A percentile compares a stretch with the other conserved stretches of the same genome.
Evolutionary conservation across 2,888 invertebrate species (phyloP).

Genomic region (Andrena bicolor): DNA sequence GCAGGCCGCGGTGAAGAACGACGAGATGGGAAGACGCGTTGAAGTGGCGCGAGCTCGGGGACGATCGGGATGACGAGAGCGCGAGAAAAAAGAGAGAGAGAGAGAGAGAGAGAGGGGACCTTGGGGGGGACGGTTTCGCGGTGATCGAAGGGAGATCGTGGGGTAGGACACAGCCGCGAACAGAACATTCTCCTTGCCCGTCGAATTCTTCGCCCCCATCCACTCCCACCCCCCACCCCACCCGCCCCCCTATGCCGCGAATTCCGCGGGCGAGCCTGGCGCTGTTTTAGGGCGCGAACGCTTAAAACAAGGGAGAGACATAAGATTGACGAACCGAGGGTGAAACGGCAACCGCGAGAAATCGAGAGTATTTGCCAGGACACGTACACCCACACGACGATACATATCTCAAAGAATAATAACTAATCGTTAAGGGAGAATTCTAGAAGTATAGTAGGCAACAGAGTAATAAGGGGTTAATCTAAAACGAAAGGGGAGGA

Average conservation of each 20-base stretch:
- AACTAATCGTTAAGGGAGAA: constrained; percentile 82
- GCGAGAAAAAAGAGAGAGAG: constrained; percentile 2
- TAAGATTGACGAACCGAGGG: constrained; percentile 14
- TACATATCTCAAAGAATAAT: constrained; percentile 85
- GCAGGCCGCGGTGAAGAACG: constrained; percentile 23
- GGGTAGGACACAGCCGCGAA: constrained; percentile 1
- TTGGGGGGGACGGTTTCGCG: not conserved
- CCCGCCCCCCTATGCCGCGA: not conserved
- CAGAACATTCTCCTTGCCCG: not conserved
- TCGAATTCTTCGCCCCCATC: not conserved
- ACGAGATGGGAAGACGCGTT: constrained; percentile 2
- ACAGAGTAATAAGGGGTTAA: constrained; percentile 69
- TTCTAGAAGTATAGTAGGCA: constrained; percentile 73
- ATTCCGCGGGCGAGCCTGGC: not conserved
- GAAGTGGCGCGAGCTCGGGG: constrained; percentile 21
- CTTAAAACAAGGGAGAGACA: not conserved
- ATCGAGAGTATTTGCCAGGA: constrained; percentile 50
- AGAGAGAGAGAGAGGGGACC: not conserved
- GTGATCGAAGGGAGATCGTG: constrained; percentile 14
- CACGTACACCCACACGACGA: constrained; percentile 81
- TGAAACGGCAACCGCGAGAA: constrained; percentile 19
- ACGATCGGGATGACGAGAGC: constrained; percentile 20
- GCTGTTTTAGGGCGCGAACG: not conserved
- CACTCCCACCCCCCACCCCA: not conserved
- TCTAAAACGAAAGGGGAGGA: constrained; percentile 21